Evolutionary conservation across 2,113 vertebrate species (phyloP).

Genomic region (Engystomops pustulosus): DNA sequence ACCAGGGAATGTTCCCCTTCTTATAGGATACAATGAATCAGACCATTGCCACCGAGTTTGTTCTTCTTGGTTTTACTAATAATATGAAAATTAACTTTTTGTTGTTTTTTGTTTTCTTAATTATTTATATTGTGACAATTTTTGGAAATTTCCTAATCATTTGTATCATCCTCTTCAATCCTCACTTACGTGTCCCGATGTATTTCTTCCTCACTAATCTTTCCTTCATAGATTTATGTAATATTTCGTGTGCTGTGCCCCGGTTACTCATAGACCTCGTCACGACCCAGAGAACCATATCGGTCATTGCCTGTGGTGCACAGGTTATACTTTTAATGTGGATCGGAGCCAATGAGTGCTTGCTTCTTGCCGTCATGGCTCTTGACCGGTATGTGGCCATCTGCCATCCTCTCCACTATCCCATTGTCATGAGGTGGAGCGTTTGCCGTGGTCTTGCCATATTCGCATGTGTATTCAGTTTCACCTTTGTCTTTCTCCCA

Average conservation of each 20-base stretch:
- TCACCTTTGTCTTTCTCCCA: neutral
- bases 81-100: neutral
- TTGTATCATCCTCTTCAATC: neutral
- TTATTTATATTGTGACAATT: neutral
- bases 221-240: slow-evolving; percentile 21
- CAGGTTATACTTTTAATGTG: slow-evolving; percentile 56
- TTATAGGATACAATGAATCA: neutral
- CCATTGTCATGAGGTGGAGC: neutral
- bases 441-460: neutral
- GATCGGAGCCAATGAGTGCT: slow-evolving; percentile 56
- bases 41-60: neutral
- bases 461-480: neutral
- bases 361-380: slow-evolving; percentile 62
- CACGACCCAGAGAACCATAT: neutral
- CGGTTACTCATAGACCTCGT: slow-evolving; percentile 4
- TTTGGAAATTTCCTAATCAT: slow-evolving; percentile 23
- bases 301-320: slow-evolving; percentile 35
- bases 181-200: slow-evolving; percentile 12
- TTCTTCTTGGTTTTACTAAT: slow-evolving; percentile 28
- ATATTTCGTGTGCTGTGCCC: neutral
- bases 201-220: slow-evolving; percentile 20
- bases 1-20: no score
- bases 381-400: slow-evolving; percentile 64
- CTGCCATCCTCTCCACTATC: slow-evolving; percentile 62
- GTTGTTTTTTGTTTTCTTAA: neutral